Conservation (phyloP, 2,113 vertebrate genomes). For the Anser cygnoides region DNA sequence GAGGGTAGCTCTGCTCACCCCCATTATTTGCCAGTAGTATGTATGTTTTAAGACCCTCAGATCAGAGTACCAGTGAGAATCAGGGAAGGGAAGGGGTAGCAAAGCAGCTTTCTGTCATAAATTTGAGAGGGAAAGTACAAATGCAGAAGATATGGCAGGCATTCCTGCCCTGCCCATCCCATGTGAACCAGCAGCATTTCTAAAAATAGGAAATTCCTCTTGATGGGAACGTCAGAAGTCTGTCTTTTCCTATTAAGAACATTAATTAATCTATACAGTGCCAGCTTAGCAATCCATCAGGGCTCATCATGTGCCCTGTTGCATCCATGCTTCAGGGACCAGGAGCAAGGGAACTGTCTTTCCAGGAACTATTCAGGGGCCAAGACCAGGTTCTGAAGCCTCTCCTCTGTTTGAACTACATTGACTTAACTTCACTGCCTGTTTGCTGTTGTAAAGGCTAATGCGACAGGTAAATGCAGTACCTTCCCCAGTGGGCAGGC, state of each 20-base stretch:
- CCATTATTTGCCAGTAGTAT: neutral
- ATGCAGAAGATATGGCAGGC: neutral
- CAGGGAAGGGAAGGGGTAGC: neutral
- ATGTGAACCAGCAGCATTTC: slow-evolving; percentile 37
- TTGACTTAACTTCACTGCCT: neutral
- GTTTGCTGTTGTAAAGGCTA: neutral
- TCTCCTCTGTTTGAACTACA: neutral
- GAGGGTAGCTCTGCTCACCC: neutral
- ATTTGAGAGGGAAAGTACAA: neutral
- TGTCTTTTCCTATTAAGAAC: neutral
- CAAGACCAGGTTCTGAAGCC: neutral
- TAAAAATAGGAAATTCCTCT: slow-evolving; percentile 54
- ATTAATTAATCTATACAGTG: neutral
- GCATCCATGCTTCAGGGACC: neutral
- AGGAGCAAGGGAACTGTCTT: neutral
- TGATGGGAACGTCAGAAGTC: slow-evolving; percentile 9
- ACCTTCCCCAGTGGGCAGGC: neutral
- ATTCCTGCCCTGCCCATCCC: slow-evolving; percentile 15
- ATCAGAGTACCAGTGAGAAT: neutral
- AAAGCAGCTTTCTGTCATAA: neutral
- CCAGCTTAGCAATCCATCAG: neutral
- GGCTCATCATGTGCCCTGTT: neutral
- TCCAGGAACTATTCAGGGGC: neutral
- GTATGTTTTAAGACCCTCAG: neutral
- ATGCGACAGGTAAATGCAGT: neutral